phyloP scores from a whole-genome alignment of 2,113 vertebrate species.

The Ginglymostoma cirratum region DNA sequence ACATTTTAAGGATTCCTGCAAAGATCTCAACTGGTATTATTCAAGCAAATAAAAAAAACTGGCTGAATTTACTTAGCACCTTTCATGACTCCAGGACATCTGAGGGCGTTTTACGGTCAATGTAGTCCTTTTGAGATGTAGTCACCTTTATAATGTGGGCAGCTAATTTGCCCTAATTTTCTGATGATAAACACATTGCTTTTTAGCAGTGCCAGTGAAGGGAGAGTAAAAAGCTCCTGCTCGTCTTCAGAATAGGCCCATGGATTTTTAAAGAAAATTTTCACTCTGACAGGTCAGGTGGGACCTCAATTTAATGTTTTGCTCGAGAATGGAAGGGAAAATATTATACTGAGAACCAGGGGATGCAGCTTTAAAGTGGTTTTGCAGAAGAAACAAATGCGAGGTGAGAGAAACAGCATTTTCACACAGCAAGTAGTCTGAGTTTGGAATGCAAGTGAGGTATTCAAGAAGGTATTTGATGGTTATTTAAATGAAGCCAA shows the following conservation, averaged over 20 bases:
- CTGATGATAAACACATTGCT: not conserved
- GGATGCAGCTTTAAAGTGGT: too few relatives aligned
- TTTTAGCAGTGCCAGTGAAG: not conserved
- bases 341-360: not conserved
- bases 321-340: not conserved
- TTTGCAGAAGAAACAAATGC: too few relatives aligned
- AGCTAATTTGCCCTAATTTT: not conserved
- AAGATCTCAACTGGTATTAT: not conserved
- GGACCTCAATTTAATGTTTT: not conserved
- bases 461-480: too few relatives aligned
- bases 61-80: not conserved
- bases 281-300: not conserved
- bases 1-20: not conserved
- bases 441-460: too few relatives aligned
- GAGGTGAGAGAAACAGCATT: too few relatives aligned
- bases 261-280: not conserved
- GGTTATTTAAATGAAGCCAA: too few relatives aligned
- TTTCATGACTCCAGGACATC: not conserved
- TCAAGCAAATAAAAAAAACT: not conserved
- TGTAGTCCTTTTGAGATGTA: not conserved
- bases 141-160: not conserved
- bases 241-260: not conserved
- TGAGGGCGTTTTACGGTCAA: not conserved
- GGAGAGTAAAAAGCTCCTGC: not conserved
- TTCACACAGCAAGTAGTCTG: too few relatives aligned